phyloP scores from a whole-genome alignment of 2,888 invertebrate genomes.

The Euproctis similis region DNA sequence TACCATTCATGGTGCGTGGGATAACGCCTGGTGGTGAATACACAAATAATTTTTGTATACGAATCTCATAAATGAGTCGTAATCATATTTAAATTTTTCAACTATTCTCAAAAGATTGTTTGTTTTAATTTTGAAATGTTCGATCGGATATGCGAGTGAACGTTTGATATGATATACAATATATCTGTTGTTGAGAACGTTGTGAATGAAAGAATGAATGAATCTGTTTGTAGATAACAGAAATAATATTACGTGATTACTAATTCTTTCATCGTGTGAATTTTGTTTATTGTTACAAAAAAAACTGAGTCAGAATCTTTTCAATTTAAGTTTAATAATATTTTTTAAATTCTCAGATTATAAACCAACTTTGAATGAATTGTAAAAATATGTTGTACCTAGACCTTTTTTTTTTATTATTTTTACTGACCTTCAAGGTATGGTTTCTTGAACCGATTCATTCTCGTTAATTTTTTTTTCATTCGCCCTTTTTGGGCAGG shows the following conservation, averaged over 20 bases:
- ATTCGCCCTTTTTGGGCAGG: no score
- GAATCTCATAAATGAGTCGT: constrained; percentile 23
- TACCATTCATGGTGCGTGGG: constrained; percentile 37
- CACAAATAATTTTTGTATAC: constrained; percentile 24
- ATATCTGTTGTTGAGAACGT: constrained; percentile 20
- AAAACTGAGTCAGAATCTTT: no score
- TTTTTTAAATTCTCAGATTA: no score
- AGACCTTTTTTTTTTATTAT: no score
- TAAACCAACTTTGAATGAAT: no score
- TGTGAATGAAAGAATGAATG: constrained; percentile 25
- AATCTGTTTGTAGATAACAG: constrained; percentile 15
- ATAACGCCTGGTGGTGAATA: constrained; percentile 30
- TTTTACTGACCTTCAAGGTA: no score
- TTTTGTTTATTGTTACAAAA: constrained; percentile 3
- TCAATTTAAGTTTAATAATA: no score
- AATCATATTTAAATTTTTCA: constrained; percentile 20
- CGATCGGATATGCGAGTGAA: constrained; percentile 20
- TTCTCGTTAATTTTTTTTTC: no score
- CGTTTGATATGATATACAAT: constrained; percentile 21
- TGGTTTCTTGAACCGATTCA: no score
- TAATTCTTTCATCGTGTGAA: constrained; percentile 9
- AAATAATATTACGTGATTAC: constrained; percentile 9
- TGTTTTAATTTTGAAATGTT: constrained; percentile 22
- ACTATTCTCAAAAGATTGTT: constrained; percentile 21
- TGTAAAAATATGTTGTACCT: no score